A percentile compares a stretch with the other conserved stretches of the same genome.
phyloP scores from a whole-genome alignment of 92 coral and sea anemone species.

The Zoanthus solanderi region DNA sequence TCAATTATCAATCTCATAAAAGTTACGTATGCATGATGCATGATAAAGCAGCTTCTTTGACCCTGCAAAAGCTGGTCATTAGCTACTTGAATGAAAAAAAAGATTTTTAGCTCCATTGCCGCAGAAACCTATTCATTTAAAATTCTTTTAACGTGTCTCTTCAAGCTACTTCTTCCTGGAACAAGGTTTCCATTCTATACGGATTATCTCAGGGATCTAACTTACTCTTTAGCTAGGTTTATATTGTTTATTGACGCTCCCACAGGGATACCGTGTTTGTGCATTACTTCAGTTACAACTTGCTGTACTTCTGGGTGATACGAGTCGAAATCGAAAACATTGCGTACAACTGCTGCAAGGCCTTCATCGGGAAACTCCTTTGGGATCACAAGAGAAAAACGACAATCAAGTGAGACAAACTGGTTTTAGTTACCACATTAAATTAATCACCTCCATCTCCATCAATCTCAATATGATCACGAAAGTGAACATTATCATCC shows the following conservation, averaged over 20 bases:
- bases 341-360: conserved; percentile 93
- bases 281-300: conserved; percentile 89
- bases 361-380: conserved; percentile 96
- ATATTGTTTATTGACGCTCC: conserved; percentile 83
- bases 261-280: conserved; percentile 97
- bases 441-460: not conserved
- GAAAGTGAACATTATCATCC: not conserved
- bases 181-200: not conserved
- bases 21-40: not conserved
- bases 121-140: not conserved
- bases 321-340: conserved; percentile 97
- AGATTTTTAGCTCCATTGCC: not conserved
- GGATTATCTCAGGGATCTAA: not conserved
- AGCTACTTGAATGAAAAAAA: not conserved
- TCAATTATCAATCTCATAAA: not conserved
- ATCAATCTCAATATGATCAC: not conserved
- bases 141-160: not conserved
- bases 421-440: not conserved
- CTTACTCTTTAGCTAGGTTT: conserved; percentile 96
- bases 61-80: not conserved
- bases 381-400: not conserved
- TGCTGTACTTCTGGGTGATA: conserved; percentile 96
- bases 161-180: not conserved
- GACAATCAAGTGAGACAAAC: not conserved
- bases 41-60: not conserved